Base-by-base conservation (phyloP, 2,888 invertebrate genomes). In the Nomada goodeniana region DNA sequence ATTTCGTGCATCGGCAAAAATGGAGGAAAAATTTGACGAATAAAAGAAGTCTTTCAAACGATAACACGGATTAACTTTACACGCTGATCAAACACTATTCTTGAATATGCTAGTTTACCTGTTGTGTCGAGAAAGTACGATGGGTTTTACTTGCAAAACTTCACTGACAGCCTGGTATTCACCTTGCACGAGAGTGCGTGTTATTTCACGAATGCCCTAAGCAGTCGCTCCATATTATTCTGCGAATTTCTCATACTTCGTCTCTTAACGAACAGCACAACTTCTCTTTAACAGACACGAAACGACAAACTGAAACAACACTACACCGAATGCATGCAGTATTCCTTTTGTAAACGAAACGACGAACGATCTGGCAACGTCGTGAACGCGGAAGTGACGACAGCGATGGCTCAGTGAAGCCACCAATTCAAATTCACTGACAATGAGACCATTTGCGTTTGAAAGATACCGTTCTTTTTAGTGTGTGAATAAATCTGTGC, bases 171-270 rank as follows among this genome's bases (percentile, higher is more conserved):
- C 23, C 68, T 84, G 70, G 63, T 82, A 76, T 81, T 76, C 80
- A 70, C 85, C 84, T 79, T 52, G 26, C 63, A 79, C 76, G 52
- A 64, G 63, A 65, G 65, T 78, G 63, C 82, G 82, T 89, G 91
- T 90, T 93, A 92, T 92, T 92, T 92, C 55, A 91, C 90, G 74
- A 89, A 90, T 59, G 88, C 86, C 73, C 84, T 83, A 50, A 82
- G 88, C 73, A 88, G 77, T 47, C 86, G 75, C 82, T 84, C 80
- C 76, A 86, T 78, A 83, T 82, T 85, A 85, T 87, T 86, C 67
- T 65, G 57, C 60, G 55, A 77, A 84, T 80, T 87, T 80, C 71
- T 84, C 89, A 90, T 89, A 84, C 89, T 91, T 88, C 36, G 60
- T 59, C 20, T 70, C 29, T 55, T 55, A 55, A 60, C 77, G 20